A percentile compares a stretch with the other conserved stretches of the same genome.
Evolutionary conservation across 2,888 invertebrate genomes (phyloP).

Genomic region (Cetonia aurata): DNA sequence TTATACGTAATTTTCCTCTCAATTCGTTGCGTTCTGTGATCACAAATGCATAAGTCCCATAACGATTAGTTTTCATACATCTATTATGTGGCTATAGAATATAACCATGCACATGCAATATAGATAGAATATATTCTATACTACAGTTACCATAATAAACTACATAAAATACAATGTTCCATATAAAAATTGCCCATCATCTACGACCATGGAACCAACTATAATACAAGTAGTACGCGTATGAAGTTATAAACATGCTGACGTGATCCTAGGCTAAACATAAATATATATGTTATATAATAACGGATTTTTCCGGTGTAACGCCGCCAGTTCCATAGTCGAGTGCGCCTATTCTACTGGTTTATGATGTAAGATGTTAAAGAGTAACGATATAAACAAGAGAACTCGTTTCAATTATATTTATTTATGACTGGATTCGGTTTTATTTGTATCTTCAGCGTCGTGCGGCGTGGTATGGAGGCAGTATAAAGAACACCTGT

Average conservation of each 20-base stretch:
- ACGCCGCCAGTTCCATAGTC: constrained; percentile 42
- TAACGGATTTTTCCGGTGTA: constrained; percentile 41
- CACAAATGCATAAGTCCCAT: constrained; percentile 1
- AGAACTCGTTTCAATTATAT: constrained; percentile 53
- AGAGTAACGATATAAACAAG: constrained; percentile 48
- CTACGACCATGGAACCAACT: constrained; percentile 18
- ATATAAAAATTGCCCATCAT: constrained; percentile 13
- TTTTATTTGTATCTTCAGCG: constrained; percentile 51
- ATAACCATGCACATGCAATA: background rate
- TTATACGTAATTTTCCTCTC: constrained; percentile 12
- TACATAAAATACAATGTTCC: constrained; percentile 31
- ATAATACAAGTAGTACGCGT: constrained; percentile 36
- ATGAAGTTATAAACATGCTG: constrained; percentile 37
- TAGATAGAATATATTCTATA: constrained; percentile 11
- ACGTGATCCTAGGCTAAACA: constrained; percentile 34
- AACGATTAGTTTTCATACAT: constrained; percentile 33
- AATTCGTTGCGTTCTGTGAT: constrained; percentile 14
- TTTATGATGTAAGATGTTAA: constrained; percentile 47
- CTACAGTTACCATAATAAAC: constrained; percentile 25
- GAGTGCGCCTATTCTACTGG: constrained; percentile 35
- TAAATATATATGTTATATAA: constrained; percentile 40
- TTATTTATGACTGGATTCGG: constrained; percentile 51
- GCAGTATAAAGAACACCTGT: constrained; percentile 53
- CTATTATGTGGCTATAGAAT: background rate
- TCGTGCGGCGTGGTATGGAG: constrained; percentile 49